Evolutionary conservation across 1,140 invertebrate genomes (phyloP).

Genomic region (Bombus ignitus): DNA sequence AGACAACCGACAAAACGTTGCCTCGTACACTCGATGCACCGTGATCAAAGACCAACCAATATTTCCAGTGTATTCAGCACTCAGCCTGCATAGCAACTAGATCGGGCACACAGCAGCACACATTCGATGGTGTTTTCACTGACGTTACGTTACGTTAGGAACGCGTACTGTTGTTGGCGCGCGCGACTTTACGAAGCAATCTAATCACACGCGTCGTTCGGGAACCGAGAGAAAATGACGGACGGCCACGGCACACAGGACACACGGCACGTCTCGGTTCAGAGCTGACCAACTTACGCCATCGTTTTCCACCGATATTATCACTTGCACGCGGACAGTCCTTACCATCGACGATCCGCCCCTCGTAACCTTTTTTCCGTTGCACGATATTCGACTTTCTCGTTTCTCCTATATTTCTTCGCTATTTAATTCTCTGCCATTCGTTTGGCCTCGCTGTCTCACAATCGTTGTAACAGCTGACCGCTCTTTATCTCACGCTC

Average conservation of each 20-base stretch:
- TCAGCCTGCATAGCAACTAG: slow-evolving; percentile 25
- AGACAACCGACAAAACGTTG: not conserved
- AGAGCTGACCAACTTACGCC: slow-evolving; percentile 49
- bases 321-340: slow-evolving; percentile 59
- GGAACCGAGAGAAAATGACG: not conserved
- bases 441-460: slow-evolving; percentile 22
- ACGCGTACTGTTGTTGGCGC: slow-evolving; percentile 56
- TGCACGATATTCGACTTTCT: not conserved
- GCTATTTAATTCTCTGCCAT: not conserved
- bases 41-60: slow-evolving; percentile 11
- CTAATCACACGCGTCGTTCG: slow-evolving; percentile 25
- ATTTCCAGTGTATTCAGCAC: slow-evolving; percentile 22
- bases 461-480: slow-evolving; percentile 53
- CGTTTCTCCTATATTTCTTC: not conserved
- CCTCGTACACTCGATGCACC: not conserved
- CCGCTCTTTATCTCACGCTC: slow-evolving; percentile 50
- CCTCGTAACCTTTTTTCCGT: slow-evolving; percentile 47
- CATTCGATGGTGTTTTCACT: slow-evolving; percentile 43
- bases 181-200: slow-evolving; percentile 25
- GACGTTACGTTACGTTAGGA: slow-evolving; percentile 33
- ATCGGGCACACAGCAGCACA: slow-evolving; percentile 26
- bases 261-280: slow-evolving; percentile 18
- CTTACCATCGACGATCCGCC: slow-evolving; percentile 57
- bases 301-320: slow-evolving; percentile 58
- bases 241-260: slow-evolving; percentile 10